Evolutionary conservation across 30 jellyfish, hydroid and myxozoan species (phyloP).

Genomic region (Aurelia sp.): DNA sequence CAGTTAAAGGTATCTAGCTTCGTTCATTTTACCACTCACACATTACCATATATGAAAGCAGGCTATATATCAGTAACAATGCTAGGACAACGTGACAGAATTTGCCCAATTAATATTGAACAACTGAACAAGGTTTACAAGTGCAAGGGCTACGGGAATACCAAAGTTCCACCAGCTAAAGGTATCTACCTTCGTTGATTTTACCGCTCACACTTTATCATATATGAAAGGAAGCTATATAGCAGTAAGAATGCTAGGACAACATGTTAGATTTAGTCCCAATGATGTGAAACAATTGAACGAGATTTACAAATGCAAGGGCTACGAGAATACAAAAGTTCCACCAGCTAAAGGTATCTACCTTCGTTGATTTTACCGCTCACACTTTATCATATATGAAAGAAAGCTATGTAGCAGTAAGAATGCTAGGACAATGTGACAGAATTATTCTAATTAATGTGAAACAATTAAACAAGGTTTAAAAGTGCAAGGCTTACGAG

Average conservation of each 20-base stretch:
- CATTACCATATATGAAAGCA: neutral
- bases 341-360: conserved; percentile 59
- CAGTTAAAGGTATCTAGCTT: conserved; percentile 35
- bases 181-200: conserved; percentile 1
- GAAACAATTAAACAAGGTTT: conserved; percentile 62
- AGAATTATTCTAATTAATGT: conserved; percentile 71
- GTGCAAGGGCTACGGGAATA: conserved; percentile 68
- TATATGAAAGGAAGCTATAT: neutral
- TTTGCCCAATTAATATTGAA: conserved; percentile 66
- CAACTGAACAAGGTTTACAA: conserved; percentile 71
- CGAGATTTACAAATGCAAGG: conserved; percentile 59
- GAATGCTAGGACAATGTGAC: conserved; percentile 70
- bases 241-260: conserved; percentile 52
- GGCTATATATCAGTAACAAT: neutral
- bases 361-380: neutral
- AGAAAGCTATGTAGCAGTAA: neutral
- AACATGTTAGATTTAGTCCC: conserved; percentile 76
- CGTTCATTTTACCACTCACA: neutral
- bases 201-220: neutral
- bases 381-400: neutral
- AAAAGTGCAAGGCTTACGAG: conserved; percentile 61
- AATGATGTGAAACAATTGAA: conserved; percentile 58
- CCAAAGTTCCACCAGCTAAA: conserved; percentile 64
- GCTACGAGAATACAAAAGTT: conserved; percentile 62
- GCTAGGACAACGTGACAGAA: conserved; percentile 78